Evolutionary conservation across 2,797 vertebrate genomes (phyloP), one percentile per base, ranked within the genome.

Genomic region (Xenopus petersii): DNA sequence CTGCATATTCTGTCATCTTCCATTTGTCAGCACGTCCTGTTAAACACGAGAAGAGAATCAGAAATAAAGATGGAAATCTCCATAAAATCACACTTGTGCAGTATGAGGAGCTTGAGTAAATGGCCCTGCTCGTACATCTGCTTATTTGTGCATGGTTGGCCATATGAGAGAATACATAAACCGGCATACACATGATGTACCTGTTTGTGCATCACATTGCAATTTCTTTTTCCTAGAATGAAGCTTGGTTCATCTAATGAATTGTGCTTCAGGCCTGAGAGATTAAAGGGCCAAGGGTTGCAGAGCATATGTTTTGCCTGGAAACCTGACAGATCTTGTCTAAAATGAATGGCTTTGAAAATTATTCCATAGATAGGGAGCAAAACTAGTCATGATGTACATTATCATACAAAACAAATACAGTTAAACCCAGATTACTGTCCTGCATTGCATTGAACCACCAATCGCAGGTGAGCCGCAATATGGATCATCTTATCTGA

Each of bases 61-160:
- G 76, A 73, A 65, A 65, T 70, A 74, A 69, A 58, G 71, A 70
- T 60, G 26, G 66, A 79, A 70, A 74, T 74, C 61, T 79, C 77
- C 61, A 66, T 79, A 74, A 79, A 74, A 74, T 73, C 65, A 79
- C 64, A 49, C 24, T 65, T 61, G 71, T 67, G 13, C 42, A 46
- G 17, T 79, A 47, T 36, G 67, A 74, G 75, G 59, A 70, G 61
- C 70, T 79, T 63, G 67, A 74, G 62, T 73, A 66, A 79, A 79
- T 74, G 77, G 71, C 16, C 67, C 77, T 70, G 55, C 62, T 65
- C 67, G 10, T 74, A 74, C 71, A 79, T 79, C 71, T 74, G 71
- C 71, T 74, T n/a, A 61, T 51, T 5, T 70, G 67, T 66, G 77
- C 77, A 61, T 79, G 77, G 77, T 16, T 66, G 71, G 71, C 62